Evolutionary conservation across 2,113 vertebrate genomes (phyloP).

Genomic region (Aix galericulata): DNA sequence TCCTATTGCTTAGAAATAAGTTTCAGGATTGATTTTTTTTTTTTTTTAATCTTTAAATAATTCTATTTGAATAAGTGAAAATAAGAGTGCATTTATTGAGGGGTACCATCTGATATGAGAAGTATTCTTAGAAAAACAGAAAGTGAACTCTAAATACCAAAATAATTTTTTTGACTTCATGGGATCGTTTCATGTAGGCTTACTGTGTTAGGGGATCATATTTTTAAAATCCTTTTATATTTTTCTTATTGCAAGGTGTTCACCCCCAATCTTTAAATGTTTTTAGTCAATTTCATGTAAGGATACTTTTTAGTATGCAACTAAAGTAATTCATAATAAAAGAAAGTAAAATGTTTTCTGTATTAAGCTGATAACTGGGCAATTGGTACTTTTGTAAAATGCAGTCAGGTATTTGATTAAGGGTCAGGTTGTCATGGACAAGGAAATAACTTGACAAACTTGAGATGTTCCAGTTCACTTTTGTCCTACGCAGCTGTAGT

Average conservation of each 20-base stretch:
- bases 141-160: not conserved
- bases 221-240: not conserved
- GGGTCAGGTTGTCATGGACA: not conserved
- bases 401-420: not conserved
- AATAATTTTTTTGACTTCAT: not conserved
- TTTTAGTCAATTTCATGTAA: not conserved
- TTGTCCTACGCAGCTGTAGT: accelerated
- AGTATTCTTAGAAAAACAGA: not conserved
- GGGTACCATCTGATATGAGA: not conserved
- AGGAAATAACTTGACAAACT: not conserved
- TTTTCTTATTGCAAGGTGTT: not conserved
- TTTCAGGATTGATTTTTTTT: not conserved
- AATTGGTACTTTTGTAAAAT: not conserved
- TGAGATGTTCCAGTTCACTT: not conserved
- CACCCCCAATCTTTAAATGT: not conserved
- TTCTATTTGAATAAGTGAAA: not conserved
- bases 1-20: not conserved
- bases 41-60: not conserved
- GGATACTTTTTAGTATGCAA: not conserved
- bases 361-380: not conserved
- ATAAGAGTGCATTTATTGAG: not conserved
- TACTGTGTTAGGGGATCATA: not conserved
- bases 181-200: not conserved
- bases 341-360: not conserved
- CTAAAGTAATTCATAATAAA: not conserved